Base-by-base conservation (phyloP, 2,888 invertebrate genomes). In the Dromius quadrimaculatus region DNA sequence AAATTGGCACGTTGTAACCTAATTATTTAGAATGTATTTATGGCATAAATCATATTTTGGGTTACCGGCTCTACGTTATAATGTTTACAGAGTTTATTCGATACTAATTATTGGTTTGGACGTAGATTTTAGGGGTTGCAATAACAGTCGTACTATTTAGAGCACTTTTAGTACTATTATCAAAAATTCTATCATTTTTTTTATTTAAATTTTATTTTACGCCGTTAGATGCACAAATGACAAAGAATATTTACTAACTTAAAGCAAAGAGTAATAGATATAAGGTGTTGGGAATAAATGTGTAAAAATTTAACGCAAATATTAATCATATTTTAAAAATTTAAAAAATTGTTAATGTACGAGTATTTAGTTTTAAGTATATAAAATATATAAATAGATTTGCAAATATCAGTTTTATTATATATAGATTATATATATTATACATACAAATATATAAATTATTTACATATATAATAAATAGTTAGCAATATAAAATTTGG, bases 211-310 rank as follows among this genome's bases (percentile, higher is more conserved):
- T 54, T 57, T 66, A 54, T 32, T 28, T 62, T 62, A 70, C 38
- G 70, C 70, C 70, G 70, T 70, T 70, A 43, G 38, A 70, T 62
- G 70, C 70, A 70, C 70, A 70, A 62, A 70, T 70, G 70, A 70
- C 70, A 70, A 70, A 70, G 62, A 70, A 50, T 69, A 69, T 41
- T 6, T 61, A 70, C 50, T 62, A 62, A 62, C 62, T 61, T 70
- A 70, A 70, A 57, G 17, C 61, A 62, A 66, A 15, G 47, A 62
- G 23, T 70, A 45, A 50, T 62, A 62, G 61, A 36, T 47, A 47
- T 70, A 70, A 70, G 70, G 70, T 70, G 70, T 70, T 70, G 70
- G 70, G 61, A 61, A 54, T 64, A 72, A 71, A 72, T 70, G 45
- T 71, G 62, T 72, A 71, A 62, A 69, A 65, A 71, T 47, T 63